Conservation (phyloP, 1,140 invertebrate genomes). For the Zelostemma sp. region DNA sequence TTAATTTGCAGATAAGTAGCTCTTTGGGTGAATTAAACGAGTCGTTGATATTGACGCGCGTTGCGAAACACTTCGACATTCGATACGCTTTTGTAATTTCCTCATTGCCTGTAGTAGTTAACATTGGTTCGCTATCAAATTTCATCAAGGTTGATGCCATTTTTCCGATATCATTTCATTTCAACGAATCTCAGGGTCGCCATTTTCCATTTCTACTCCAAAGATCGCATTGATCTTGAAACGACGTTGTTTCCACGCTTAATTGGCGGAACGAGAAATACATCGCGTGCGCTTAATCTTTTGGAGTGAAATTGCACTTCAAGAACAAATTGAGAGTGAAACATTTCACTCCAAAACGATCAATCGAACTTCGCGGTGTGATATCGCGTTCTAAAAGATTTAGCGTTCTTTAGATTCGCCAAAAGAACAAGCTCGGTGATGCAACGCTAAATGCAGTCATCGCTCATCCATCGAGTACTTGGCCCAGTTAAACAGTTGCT, state of each 20-base stretch:
- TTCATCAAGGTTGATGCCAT: constrained; percentile 35
- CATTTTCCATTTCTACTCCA: too few relatives aligned
- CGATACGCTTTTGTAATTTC: constrained; percentile 24
- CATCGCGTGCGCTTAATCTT: too few relatives aligned
- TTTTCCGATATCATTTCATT: constrained; percentile 19
- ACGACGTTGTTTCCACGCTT: background rate
- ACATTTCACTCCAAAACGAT: too few relatives aligned
- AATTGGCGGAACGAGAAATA: too few relatives aligned
- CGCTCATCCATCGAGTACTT: constrained; percentile 62
- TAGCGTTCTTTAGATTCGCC: too few relatives aligned
- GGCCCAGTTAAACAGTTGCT: constrained; percentile 64
- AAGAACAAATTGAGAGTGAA: too few relatives aligned
- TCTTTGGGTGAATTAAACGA: too few relatives aligned
- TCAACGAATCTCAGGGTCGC: background rate
- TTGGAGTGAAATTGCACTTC: too few relatives aligned
- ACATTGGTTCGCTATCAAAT: constrained; percentile 37
- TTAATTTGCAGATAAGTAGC: too few relatives aligned
- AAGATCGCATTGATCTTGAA: constrained; percentile 6
- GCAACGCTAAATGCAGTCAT: constrained; percentile 51
- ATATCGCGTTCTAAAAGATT: too few relatives aligned
- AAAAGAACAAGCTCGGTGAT: constrained; percentile 13
- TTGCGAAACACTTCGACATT: background rate
- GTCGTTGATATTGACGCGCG: background rate
- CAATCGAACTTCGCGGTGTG: too few relatives aligned
- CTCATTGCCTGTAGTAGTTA: background rate